phyloP scores from a whole-genome alignment of 2,113 vertebrate species.

The Notothenia rossii region DNA sequence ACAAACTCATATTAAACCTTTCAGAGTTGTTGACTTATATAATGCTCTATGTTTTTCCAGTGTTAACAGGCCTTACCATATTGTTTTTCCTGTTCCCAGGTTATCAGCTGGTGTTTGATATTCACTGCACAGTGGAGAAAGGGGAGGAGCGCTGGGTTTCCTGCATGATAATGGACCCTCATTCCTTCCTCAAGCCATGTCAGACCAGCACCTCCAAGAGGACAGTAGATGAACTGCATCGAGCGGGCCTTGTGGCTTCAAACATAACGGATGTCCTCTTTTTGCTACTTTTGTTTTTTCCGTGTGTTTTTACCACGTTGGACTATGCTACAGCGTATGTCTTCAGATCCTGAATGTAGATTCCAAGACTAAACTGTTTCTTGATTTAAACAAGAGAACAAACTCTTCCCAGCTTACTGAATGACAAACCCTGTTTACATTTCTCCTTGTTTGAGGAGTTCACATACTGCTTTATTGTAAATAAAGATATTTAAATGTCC shows the following conservation, averaged over 20 bases:
- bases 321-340: constrained; percentile 43
- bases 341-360: constrained; percentile 72
- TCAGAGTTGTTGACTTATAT: background rate
- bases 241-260: constrained; percentile 4
- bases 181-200: constrained; percentile 32
- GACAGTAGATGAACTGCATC: constrained; percentile 50
- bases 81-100: constrained; percentile 44
- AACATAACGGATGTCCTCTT: constrained; percentile 7
- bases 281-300: constrained; percentile 39
- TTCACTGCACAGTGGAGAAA: constrained; percentile 35
- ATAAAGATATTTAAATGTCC: constrained; percentile 62
- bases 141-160: constrained; percentile 24
- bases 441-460: constrained; percentile 60
- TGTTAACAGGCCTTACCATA: background rate
- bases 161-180: constrained; percentile 61
- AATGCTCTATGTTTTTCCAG: background rate
- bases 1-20: background rate
- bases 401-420: constrained; percentile 42
- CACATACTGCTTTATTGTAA: constrained; percentile 66
- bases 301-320: constrained; percentile 33
- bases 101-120: constrained; percentile 39
- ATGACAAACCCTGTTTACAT: constrained; percentile 74
- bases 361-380: constrained; percentile 50
- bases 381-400: constrained; percentile 27
- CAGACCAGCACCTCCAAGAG: constrained; percentile 50